A percentile compares a stretch with the other conserved stretches of the same genome.
Evolutionary conservation across 2,797 vertebrate genomes (phyloP).

Genomic region (Enteromius paludinosus): DNA sequence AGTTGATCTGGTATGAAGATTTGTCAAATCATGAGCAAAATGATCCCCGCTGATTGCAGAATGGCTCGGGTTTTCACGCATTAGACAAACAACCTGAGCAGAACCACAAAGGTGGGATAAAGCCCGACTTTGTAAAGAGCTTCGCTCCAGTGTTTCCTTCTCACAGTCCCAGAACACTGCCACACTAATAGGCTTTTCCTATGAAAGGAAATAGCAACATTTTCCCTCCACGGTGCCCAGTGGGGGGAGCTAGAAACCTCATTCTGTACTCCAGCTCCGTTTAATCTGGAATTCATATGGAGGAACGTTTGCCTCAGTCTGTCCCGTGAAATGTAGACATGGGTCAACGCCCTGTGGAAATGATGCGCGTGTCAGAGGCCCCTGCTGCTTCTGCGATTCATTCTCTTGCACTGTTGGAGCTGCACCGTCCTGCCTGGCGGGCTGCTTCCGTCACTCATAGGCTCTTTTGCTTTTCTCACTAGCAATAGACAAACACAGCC

Average conservation of each 20-base stretch:
- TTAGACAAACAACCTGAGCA: constrained; percentile 64
- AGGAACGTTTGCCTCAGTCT: constrained; percentile 62
- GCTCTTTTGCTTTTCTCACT: constrained; percentile 67
- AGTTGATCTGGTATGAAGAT: constrained; percentile 62
- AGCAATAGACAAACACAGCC: constrained; percentile 66
- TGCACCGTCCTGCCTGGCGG: constrained; percentile 57
- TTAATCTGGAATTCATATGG: constrained; percentile 70
- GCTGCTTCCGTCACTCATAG: constrained; percentile 71
- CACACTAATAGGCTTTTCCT: constrained; percentile 67
- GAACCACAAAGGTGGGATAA: constrained; percentile 44
- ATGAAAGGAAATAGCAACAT: constrained; percentile 65
- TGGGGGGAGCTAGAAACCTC: constrained; percentile 50
- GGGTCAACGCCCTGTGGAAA: constrained; percentile 72
- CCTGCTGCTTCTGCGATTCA: constrained; percentile 61
- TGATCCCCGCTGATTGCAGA: constrained; percentile 56
- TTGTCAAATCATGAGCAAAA: constrained; percentile 63
- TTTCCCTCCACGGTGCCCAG: constrained; percentile 61
- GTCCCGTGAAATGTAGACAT: constrained; percentile 57
- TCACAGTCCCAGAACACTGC: constrained; percentile 49
- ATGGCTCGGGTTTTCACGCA: constrained; percentile 63
- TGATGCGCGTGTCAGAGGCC: constrained; percentile 60
- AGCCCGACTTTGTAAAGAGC: constrained; percentile 57
- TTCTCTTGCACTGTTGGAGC: constrained; percentile 67
- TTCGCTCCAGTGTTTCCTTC: constrained; percentile 54
- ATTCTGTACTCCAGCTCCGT: constrained; percentile 47